Conservation (phyloP, 2,113 vertebrate genomes). For the Triplophysa tibetana region DNA sequence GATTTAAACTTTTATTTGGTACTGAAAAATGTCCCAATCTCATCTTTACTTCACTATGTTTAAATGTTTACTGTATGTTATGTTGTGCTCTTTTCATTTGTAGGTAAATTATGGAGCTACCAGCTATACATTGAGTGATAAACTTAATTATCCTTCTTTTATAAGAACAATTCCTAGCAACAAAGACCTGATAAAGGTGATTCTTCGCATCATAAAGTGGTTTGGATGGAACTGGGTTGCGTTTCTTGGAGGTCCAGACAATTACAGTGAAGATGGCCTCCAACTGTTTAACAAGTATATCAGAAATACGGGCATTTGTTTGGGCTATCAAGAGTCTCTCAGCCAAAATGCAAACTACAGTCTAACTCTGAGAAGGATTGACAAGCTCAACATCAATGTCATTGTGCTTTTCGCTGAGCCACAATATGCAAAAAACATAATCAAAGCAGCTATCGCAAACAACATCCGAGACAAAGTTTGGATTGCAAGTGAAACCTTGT, state of each 20-base stretch:
- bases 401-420: conserved; percentile 66
- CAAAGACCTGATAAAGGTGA: conserved; percentile 69
- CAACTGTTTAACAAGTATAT: conserved; percentile 65
- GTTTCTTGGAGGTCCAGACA: conserved; percentile 67
- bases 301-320: conserved; percentile 56
- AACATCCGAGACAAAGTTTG: conserved; percentile 79
- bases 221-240: conserved; percentile 85
- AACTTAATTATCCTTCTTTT: conserved; percentile 76
- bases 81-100: neutral
- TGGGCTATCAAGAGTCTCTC: conserved; percentile 71
- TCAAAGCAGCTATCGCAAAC: conserved; percentile 69
- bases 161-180: conserved; percentile 79
- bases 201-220: conserved; percentile 69
- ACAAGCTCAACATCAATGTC: conserved; percentile 51
- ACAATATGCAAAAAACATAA: conserved; percentile 51
- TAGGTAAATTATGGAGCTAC: conserved; percentile 82
- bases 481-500: conserved; percentile 81
- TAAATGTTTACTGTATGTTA: neutral
- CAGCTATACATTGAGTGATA: conserved; percentile 66
- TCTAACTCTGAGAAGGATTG: conserved; percentile 63
- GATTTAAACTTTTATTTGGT: neutral
- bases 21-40: too few species aligned
- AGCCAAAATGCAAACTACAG: neutral
- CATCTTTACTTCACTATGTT: neutral
- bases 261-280: conserved; percentile 68